Base-by-base conservation (phyloP, 2,797 vertebrate species). In the Falco novaeseelandiae region DNA sequence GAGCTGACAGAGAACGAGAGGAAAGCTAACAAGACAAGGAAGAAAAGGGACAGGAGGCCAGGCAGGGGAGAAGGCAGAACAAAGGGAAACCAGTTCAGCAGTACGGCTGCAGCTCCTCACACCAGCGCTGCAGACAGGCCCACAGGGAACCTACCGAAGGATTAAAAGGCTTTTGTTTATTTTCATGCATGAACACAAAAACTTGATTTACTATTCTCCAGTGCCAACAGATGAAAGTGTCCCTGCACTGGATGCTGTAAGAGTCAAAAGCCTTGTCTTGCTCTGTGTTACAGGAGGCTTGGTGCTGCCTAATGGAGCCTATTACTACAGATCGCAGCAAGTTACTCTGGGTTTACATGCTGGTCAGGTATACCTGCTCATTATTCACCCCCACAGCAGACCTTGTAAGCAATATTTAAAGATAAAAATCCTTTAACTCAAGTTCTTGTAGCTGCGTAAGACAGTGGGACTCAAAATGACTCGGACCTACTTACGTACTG, bases 401-500 rank as follows among this genome's bases (percentile, higher is more conserved):
- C 49, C 57, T 79, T 32, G n/a, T 34, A 71, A 59, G 26, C 14
- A 5, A 32, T 15, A 78, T 71, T 83, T 89, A 69, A 70, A 55
- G 51, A 59, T 9, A 61, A 86, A 85, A 88, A 32, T 38, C 40
- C 16, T 40, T 59, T 58, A 69, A 80, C 3, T 80, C 46, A 9
- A 8, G 8, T 66, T 51, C 46, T 34, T 38, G 49, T 18, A 73
- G 61, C 52, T 46, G 18, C 21, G 14, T 32, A 69, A 48, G 32
- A 59, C 22, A 63, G 9, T 1, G 11, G n/a, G 72, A 72, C 36
- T 40, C 34, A 51, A 83, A 88, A 67, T 18, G 26, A 30, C 48
- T 70, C 0, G 2, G 42, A 16, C 14, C 89, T n/a, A 71, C 67
- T 44, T 8, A 25, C 0, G 1, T 27, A 13, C 49, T 66, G 36